Evolutionary conservation across 2,113 vertebrate species (phyloP), one percentile per base, ranked within the genome.

Genomic region (Neoarius graeffei): DNA sequence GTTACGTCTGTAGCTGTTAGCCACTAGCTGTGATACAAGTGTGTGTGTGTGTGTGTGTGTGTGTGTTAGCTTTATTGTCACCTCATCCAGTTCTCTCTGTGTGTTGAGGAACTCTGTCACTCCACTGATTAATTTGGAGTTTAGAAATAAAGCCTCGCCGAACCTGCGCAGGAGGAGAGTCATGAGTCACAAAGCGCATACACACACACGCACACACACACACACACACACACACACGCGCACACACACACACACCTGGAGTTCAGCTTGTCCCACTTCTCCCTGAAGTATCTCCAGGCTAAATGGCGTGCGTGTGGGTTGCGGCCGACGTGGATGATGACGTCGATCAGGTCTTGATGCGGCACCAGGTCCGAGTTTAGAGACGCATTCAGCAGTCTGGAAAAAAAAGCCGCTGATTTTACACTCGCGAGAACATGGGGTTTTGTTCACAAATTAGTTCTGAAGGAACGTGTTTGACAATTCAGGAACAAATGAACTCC

Each of bases 21-120:
- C n/a, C 4, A 10, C 64, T 66, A 66, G 25, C 64, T 11, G 64
- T 66, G 62, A 25, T n/a, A n/a, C 25, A 3, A 11, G 71, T 74
- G 30, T 73, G 35, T 42, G 35, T 42, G 35, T 42, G 35, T 42
- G 35, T 42, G 35, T 42, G 71, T 73, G 30, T 73, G 35, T 42
- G 35, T 42, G 35, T 42, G 35, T 42, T 42, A 42, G 35, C 35
- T 42, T 42, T 42, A 42, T 88, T 92, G 91, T 95, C 95, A 99
- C 98, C 98, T 99, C 97, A 85, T 94, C 96, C 17, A 99, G 94
- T 88, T 99, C 98, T 54, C 88, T 93, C 92, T 98, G 97, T 0
- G 97, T 98, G 94, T 98, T 99, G 79, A 99, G 97, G 93, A 98
- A 99, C 94, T 99, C 98, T 2, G 98, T 99, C 88, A 99, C 98